Evolutionary conservation across 2,113 vertebrate genomes (phyloP), one percentile per base, ranked within the genome.

Genomic region (Entelurus aequoreus): DNA sequence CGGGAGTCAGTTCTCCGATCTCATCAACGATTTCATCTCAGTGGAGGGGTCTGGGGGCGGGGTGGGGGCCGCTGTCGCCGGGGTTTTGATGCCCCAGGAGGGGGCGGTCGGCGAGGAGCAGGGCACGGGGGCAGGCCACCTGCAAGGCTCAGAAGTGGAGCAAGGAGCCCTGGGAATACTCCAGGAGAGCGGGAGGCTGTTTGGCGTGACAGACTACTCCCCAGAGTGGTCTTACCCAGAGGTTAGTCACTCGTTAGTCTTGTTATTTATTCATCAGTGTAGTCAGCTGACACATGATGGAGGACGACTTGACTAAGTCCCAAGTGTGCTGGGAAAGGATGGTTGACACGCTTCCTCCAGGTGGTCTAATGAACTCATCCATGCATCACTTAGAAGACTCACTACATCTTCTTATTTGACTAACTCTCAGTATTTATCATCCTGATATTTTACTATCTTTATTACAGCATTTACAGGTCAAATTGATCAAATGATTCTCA

Each of bases 171-270:
- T 98, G 88, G 94, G 94, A 57, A 74, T 98, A 85, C 92, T 98
- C 46, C 95, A 95, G 89, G 94, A 94, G 83, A 92, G 92, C 0
- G 95, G 94, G 71, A 94, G 95, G 78, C 86, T 99, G 84, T 98
- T 98, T 90, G 92, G 94, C 88, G 95, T 98, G 89, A 99, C 96
- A 15, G 96, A 99, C 88, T 99, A 99, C 81, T 99, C 96, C 51
- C 96, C 95, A 1, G 96, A 99, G 83, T 99, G 96, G 96, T 98
- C 96, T 56, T 98, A 98, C 84, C 95, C 96, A 10, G 96, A 98
- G 94, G 96, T 97, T 77, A 94, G 95, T 78, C 55, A 74, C 66
- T 48, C 58, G 60, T 66, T 73, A 55, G 75, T 82, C 74, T 64
- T 56, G 74, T 85, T 78, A 82, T 71, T 84, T 82, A 82, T 82